Conservation (phyloP, 2,113 vertebrate genomes). For the Gadus macrocephalus region DNA sequence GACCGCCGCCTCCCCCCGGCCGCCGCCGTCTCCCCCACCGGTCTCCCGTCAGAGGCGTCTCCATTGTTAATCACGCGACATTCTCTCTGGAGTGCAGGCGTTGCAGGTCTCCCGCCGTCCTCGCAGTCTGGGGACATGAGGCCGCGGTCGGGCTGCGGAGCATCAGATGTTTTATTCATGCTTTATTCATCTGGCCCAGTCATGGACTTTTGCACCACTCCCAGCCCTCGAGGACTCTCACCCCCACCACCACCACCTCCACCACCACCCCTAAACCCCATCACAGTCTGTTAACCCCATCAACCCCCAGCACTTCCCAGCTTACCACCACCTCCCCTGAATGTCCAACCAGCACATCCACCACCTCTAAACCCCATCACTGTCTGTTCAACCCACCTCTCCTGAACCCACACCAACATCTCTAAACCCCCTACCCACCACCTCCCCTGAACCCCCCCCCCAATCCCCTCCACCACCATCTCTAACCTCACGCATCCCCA, state of each 20-base stretch:
- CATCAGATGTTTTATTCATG: slow-evolving; percentile 29
- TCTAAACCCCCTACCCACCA: background rate
- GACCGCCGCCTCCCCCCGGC: slow-evolving; percentile 22
- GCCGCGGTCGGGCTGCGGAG: slow-evolving; percentile 35
- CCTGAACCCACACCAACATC: slow-evolving; percentile 31
- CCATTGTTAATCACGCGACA: slow-evolving; percentile 57
- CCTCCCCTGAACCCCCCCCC: slow-evolving; percentile 44
- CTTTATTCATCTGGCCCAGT: slow-evolving; percentile 59
- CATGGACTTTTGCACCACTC: slow-evolving; percentile 50
- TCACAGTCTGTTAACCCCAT: too few relatives aligned
- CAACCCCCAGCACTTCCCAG: too few relatives aligned
- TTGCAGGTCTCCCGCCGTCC: slow-evolving; percentile 48
- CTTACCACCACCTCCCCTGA: background rate
- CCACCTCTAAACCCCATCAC: background rate
- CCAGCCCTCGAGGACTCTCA: slow-evolving; percentile 4
- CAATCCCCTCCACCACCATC: slow-evolving; percentile 25
- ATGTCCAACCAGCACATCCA: slow-evolving; percentile 16
- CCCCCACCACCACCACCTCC: slow-evolving; percentile 15
- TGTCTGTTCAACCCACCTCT: too few relatives aligned
- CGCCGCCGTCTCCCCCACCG: slow-evolving; percentile 37
- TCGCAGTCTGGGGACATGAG: slow-evolving; percentile 32
- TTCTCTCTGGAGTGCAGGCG: slow-evolving; percentile 50
- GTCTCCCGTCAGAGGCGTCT: slow-evolving; percentile 32
- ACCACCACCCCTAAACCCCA: background rate
- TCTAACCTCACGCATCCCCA: background rate